Conservation (phyloP, 2,797 vertebrate genomes). For the Aulostomus chinensis region DNA sequence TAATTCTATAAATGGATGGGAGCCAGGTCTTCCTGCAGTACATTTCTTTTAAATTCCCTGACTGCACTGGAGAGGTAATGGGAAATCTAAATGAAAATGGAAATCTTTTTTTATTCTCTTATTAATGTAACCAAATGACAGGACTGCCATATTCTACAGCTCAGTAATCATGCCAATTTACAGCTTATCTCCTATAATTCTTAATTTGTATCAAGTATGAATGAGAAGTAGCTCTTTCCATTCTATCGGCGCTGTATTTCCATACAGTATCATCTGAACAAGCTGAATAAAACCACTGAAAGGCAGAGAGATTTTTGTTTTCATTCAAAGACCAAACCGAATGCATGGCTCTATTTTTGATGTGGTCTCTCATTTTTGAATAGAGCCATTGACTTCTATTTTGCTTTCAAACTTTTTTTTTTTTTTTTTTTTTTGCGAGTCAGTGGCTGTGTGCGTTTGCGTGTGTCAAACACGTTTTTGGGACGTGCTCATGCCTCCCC, state of each 20-base stretch:
- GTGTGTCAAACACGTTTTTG: slow-evolving; percentile 73
- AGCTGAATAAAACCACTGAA: slow-evolving; percentile 50
- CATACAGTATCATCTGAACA: slow-evolving; percentile 20
- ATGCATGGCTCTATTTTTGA: slow-evolving; percentile 44
- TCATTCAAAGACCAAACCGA: slow-evolving; percentile 39
- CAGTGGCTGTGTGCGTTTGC: slow-evolving; percentile 77
- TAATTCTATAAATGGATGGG: slow-evolving; percentile 31
- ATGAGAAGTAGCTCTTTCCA: slow-evolving; percentile 7
- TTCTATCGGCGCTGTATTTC: slow-evolving; percentile 9
- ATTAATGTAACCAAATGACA: slow-evolving; percentile 18
- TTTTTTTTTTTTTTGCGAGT: slow-evolving; percentile 60
- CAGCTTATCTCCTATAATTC: slow-evolving; percentile 24
- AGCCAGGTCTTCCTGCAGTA: slow-evolving; percentile 17
- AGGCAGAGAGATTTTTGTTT: slow-evolving; percentile 50
- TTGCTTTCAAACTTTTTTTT: slow-evolving; percentile 31
- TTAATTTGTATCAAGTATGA: slow-evolving; percentile 31
- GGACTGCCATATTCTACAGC: slow-evolving; percentile 24
- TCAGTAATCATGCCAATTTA: slow-evolving; percentile 41
- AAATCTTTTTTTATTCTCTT: slow-evolving; percentile 17
- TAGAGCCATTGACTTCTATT: slow-evolving; percentile 26
- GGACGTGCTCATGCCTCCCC: slow-evolving; percentile 84
- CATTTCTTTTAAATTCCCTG: slow-evolving; percentile 20
- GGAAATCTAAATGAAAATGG: slow-evolving; percentile 28
- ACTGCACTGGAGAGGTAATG: slow-evolving; percentile 19
- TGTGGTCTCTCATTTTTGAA: slow-evolving; percentile 33